Percentiles rank a stretch among this genome's conserved stretches.
phyloP scores from a whole-genome alignment of 2,113 vertebrate species.

The Pheucticus melanocephalus region DNA sequence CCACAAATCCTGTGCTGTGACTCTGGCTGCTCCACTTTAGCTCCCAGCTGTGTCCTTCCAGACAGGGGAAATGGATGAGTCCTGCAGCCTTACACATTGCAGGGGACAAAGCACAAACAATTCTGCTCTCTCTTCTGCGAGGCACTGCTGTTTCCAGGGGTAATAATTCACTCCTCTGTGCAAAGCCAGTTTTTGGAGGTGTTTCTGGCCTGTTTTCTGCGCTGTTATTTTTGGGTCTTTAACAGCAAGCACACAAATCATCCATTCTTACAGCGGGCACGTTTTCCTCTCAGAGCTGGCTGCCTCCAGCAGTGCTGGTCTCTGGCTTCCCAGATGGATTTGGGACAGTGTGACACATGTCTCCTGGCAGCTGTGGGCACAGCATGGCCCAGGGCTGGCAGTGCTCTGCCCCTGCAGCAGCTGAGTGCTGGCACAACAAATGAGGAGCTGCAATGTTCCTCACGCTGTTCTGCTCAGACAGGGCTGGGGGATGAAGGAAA shows the following conservation, averaged over 20 bases:
- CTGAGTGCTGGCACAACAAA: not conserved
- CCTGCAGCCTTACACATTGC: not conserved
- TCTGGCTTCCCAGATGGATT: conserved; percentile 25
- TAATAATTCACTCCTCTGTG: not conserved
- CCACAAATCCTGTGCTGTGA: not conserved
- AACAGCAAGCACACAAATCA: not conserved
- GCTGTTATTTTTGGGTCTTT: not conserved
- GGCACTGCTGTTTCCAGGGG: not conserved
- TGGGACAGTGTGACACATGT: not conserved
- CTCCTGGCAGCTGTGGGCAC: conserved; percentile 48
- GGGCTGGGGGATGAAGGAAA: not conserved
- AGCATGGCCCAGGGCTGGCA: conserved; percentile 24
- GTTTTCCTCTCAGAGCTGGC: not conserved
- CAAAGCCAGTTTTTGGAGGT: not conserved
- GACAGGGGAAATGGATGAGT: not conserved
- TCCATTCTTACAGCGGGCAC: not conserved
- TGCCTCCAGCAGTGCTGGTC: not conserved
- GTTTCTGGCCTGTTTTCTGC: not conserved
- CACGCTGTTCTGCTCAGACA: not conserved
- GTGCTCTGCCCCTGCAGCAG: not conserved
- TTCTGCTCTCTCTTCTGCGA: not conserved
- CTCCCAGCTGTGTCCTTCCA: not conserved
- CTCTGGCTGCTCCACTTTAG: not conserved
- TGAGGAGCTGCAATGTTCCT: not conserved
- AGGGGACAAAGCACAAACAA: not conserved